These are phyloP conservation scores for Drosophila sp. DNA, from an alignment of 1,140 invertebrate genomes.

Conservation along the genomic window DNA sequence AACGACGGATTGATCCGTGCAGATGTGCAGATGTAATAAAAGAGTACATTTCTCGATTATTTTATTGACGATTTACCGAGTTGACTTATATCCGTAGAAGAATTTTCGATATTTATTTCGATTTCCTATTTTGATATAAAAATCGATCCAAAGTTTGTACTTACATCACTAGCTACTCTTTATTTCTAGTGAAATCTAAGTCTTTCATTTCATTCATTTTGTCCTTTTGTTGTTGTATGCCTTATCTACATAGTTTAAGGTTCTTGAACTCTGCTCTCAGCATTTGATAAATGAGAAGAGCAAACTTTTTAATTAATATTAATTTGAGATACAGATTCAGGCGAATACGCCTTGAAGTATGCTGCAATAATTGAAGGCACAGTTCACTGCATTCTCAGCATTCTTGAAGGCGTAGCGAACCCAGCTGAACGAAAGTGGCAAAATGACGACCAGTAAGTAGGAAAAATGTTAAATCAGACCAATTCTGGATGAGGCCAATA, in stretches of 20 bases:
- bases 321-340: conserved; percentile 40
- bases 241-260: conserved; percentile 16
- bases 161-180: too few species aligned
- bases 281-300: conserved; percentile 9
- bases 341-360: conserved; percentile 8
- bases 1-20: too few species aligned
- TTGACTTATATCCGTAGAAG: too few species aligned
- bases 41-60: too few species aligned
- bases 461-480: conserved; percentile 29
- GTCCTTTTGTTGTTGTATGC: conserved; percentile 1
- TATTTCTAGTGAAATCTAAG: not conserved
- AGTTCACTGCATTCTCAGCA: conserved; percentile 35
- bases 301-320: conserved; percentile 74
- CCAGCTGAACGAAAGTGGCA: conserved; percentile 1
- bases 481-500: conserved; percentile 9
- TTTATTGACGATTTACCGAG: too few species aligned
- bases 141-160: too few species aligned
- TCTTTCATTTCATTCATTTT: conserved; percentile 3
- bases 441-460: conserved; percentile 15
- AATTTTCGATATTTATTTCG: too few species aligned
- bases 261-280: conserved; percentile 52
- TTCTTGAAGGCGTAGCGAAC: conserved; percentile 24
- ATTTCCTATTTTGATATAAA: too few species aligned
- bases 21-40: too few species aligned
- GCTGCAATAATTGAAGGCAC: conserved; percentile 32